Evolutionary conservation across 2,888 invertebrate species (phyloP).

Genomic region (Arge pagana): DNA sequence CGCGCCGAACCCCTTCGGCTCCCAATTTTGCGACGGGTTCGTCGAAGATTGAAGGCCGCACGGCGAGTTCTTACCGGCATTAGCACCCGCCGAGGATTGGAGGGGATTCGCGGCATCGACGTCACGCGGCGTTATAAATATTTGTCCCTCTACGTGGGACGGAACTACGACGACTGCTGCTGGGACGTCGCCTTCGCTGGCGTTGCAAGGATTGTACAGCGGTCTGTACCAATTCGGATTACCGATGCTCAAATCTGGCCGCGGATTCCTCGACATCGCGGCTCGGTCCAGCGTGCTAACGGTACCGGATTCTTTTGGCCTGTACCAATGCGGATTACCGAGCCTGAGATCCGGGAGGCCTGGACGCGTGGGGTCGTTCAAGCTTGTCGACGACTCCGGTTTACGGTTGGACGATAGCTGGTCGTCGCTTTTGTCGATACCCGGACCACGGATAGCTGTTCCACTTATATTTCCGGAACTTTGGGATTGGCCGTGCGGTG

Average conservation of each 20-base stretch:
- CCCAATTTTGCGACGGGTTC: constrained; percentile 15
- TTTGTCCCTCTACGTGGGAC: not conserved
- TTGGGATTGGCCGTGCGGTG: constrained; percentile 10
- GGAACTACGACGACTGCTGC: constrained; percentile 12
- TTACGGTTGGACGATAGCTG: constrained; percentile 54
- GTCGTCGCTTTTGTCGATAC: constrained; percentile 24
- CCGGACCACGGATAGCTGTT: constrained; percentile 28
- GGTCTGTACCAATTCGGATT: constrained; percentile 49
- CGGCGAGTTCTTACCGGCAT: constrained; percentile 5
- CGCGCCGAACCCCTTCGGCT: constrained; percentile 13
- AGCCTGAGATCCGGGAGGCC: constrained; percentile 14
- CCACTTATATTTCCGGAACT: constrained; percentile 14
- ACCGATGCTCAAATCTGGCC: constrained; percentile 35
- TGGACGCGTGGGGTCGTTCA: constrained; percentile 1
- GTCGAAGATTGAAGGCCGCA: constrained; percentile 3
- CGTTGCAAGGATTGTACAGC: constrained; percentile 12
- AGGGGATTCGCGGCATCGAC: constrained; percentile 21
- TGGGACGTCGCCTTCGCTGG: constrained; percentile 36
- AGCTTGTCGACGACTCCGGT: too few relatives aligned
- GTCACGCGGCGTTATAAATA: constrained; percentile 17
- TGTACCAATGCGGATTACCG: constrained; percentile 36
- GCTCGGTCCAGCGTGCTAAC: constrained; percentile 7
- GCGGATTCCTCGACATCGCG: constrained; percentile 27
- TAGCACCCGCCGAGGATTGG: constrained; percentile 23
- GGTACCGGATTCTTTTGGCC: constrained; percentile 19